A percentile compares a stretch with the other conserved stretches of the same genome.
These are phyloP conservation scores for Seriola quinqueradiata DNA, from an alignment of 2,113 vertebrate species.

Conservation along the genomic window DNA sequence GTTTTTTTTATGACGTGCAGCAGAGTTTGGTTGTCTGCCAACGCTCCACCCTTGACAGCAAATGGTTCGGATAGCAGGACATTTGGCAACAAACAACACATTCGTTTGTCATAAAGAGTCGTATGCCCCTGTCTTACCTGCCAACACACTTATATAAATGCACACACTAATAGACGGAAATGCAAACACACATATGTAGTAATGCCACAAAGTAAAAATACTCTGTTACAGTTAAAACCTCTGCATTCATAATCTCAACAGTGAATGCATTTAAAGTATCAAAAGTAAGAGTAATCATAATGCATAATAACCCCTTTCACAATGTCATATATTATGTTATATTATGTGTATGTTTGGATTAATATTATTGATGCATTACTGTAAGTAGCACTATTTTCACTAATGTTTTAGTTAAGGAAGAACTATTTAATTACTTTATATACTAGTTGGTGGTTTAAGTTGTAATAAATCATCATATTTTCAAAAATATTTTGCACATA, in stretches of 20 bases:
- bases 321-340: neutral
- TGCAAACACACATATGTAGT: neutral
- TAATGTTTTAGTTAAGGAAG: no score
- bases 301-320: no score
- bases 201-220: neutral
- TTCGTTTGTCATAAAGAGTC: neutral
- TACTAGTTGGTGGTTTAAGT: neutral
- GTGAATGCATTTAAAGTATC: no score
- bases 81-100: neutral
- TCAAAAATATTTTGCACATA: no score
- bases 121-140: neutral
- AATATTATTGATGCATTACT: neutral
- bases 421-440: neutral
- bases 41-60: neutral
- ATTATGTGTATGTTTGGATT: neutral
- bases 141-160: slow-evolving; percentile 28
- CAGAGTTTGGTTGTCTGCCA: slow-evolving; percentile 8
- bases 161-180: neutral
- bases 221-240: no score
- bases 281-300: no score
- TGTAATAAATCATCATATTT: neutral
- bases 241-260: no score
- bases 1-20: neutral
- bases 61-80: neutral
- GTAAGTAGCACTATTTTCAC: no score